Base-by-base conservation (phyloP, 2,888 invertebrate species). In the Teleiodes luculella region DNA sequence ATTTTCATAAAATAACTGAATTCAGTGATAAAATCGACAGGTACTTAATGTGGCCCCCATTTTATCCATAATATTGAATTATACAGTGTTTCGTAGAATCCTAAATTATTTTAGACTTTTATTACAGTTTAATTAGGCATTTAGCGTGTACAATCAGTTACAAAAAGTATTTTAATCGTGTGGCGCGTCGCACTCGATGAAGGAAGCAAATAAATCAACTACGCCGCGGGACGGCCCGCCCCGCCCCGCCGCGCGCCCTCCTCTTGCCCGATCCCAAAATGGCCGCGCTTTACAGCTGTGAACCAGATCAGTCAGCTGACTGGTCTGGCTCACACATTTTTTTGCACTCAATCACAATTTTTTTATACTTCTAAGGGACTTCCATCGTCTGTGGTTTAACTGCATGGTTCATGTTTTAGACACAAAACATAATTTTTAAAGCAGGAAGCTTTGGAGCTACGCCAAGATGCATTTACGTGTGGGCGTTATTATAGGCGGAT, bases 251-350 rank as follows among this genome's bases (percentile, higher is more conserved):
- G 18, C 50, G 28, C 50, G 24, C 50, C 77, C 80, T 83, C 72
- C 71, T 76, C 74, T 78, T 64, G 64, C 64, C 65, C 68, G 72
- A 58, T 70, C 68, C 63, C 84, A 88, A 87, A 70, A 87, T 87
- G 87, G 87, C 87, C 80, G 86, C 74, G 78, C 55, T 63, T 58
- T 70, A 74, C 84, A 83, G 82, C n/a, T n/a, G n/a, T n/a, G n/a
- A n/a, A n/a, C n/a, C n/a, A n/a, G n/a, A n/a, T n/a, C n/a, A n/a
- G n/a, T n/a, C n/a, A n/a, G n/a, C 82, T 82, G 83, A 82, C 43
- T 76, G 73, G 68, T 68, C 72, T 68, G 74, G 13, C 68, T 68
- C 69, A 55, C 60, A 56, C 60, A 53, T 72, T 79, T 79, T 72
- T 72, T 67, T 67, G 61, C 59, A 78, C 61, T 71, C 82, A 76